Conservation (phyloP, 2,113 vertebrate genomes). For the Gnathonemus longibarbis region DNA sequence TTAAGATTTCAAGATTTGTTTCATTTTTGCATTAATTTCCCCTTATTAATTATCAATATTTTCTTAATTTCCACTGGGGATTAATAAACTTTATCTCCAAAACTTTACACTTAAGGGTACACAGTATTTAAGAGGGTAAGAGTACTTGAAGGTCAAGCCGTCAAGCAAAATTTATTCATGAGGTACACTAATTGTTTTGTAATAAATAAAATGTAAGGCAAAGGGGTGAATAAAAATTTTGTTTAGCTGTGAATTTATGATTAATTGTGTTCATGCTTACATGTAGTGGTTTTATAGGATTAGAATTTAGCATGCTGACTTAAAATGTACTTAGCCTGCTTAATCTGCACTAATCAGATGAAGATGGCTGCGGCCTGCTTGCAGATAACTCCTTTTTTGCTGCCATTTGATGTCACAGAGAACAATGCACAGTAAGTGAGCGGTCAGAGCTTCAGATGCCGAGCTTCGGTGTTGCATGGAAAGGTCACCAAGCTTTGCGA, state of each 20-base stretch:
- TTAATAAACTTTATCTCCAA: neutral
- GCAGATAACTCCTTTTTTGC: neutral
- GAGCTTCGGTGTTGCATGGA: neutral
- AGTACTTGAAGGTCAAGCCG: neutral
- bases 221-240: slow-evolving; percentile 4
- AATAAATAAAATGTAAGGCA: neutral
- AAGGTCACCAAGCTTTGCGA: neutral
- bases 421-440: neutral
- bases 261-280: neutral
- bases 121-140: neutral
- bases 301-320: slow-evolving; percentile 26
- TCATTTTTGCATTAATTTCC: neutral
- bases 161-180: neutral
- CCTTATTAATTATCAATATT: neutral
- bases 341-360: slow-evolving; percentile 13
- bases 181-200: neutral
- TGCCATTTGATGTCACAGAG: neutral
- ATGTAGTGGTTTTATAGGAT: slow-evolving; percentile 20
- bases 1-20: neutral
- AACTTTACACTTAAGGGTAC: neutral
- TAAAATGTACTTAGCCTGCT: slow-evolving; percentile 10
- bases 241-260: neutral
- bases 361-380: neutral
- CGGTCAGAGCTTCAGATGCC: neutral
- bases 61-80: neutral